Evolutionary conservation across 2,888 invertebrate species (phyloP), one percentile per base, ranked within the genome.

Genomic region (Epinotia ramella): DNA sequence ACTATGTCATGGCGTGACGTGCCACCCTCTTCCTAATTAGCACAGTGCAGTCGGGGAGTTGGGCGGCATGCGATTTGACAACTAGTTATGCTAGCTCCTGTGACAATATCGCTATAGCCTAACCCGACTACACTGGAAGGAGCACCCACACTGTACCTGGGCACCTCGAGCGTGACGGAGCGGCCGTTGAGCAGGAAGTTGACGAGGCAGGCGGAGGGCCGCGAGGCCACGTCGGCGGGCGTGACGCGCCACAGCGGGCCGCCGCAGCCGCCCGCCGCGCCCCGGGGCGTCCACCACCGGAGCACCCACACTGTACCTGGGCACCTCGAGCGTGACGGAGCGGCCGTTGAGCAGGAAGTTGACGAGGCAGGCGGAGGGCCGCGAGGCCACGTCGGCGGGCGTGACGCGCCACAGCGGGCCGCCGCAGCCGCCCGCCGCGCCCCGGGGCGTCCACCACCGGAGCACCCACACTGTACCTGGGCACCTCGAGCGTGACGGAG

Each of bases 321-420:
- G 59, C 59, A 59, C 12, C 59, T 59, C 20, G 12, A 99, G 91
- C 95, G 98, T 96, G 16, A 98, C 98, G 0, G 97, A 97, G n/a
- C 98, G 95, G 12, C 99, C 99, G 85, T 98, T 98, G 0, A 99
- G 95, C n/a, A 99, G 94, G 91, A 99, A 99, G 91, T 99, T 99
- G 65, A 99, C 99, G 70, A 99, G 95, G 88, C 99, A 99, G 0
- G 99, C 98, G 0, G 99, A 99, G 0, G 99, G 99, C 0, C 99
- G 95, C 24, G 99, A 99, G 81, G 99, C 99, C 0, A 99, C 99
- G 91, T 99, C 99, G 0, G 99, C 98, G 0, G 99, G 99, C 0
- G 99, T 99, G 33, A 99, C 98, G 77, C 98, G 95, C 91, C 97
- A 97, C 89, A 98, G 97, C 0, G 97, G 97, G 0, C 98, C 97